Evolutionary conservation across 2,888 invertebrate species (phyloP), one percentile per base, ranked within the genome.

Genomic region (Rhamphomyia laevipes): DNA sequence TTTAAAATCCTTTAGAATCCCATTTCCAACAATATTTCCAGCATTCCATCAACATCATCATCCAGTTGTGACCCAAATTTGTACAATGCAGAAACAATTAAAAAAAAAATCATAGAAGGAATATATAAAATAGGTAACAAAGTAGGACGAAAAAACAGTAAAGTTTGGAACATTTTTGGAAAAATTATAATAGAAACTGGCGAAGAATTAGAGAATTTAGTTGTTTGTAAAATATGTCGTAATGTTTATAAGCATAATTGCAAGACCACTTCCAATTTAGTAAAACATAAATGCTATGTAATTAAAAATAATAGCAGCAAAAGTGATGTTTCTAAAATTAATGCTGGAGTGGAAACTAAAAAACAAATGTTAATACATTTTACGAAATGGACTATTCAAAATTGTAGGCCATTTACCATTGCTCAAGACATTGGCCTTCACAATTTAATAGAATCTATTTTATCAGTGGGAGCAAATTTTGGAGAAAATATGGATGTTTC

Each of bases 201-300:
- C n/a, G 33, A 44, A 21, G 45, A 35, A 21, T 18, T 37, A 9
- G 21, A 15, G 21, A 45, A 45, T 23, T 18, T 37, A 16, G 45
- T 35, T 9, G 45, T 17, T 4, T 45, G 45, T 45, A 45, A 37
- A 35, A 35, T 6, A 35, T 45, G 35, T 37, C 21, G 5, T 18
- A 33, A 45, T n/a, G 21, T 45, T 10, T 45, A 21, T 23, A 45
- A 15, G n/a, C 35, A 35, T 18, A 45, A 45, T 33, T 7, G 15
- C 12, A 44, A 43, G 17, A 43, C 18, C 15, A 45, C 45, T 6
- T 45, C 35, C 7, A 45, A 45, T 45, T 35, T 45, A 21, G 37
- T 45, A 2, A 35, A 45, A 16, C 45, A 45, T n/a, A 45, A 45
- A 13, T 45, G 45, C 13, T 45, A 45, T 13, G 10, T 45, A 45